Conservation (phyloP, 2,113 vertebrate species). For the Globicephala melas region DNA sequence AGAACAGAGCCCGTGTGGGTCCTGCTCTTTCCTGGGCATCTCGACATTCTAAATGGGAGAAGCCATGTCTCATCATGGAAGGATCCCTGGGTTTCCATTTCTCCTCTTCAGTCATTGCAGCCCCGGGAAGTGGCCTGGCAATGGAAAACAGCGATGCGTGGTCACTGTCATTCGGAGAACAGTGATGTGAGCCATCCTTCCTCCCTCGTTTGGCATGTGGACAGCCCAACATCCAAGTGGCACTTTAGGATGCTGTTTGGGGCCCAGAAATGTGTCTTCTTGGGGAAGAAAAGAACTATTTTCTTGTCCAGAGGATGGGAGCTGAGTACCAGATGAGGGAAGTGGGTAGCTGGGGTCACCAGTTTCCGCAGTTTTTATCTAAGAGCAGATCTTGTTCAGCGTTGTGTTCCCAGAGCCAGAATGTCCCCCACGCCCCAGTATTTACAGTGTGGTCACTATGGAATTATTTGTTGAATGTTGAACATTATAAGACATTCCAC, state of each 20-base stretch:
- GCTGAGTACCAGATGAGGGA: not conserved
- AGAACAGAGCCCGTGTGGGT: not conserved
- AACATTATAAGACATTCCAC: not conserved
- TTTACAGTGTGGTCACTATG: not conserved
- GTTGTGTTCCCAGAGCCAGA: not conserved
- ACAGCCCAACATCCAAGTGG: not conserved
- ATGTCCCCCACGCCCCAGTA: not conserved
- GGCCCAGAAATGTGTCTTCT: not conserved
- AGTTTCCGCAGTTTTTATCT: not conserved
- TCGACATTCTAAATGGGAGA: not conserved
- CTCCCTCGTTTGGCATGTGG: not conserved
- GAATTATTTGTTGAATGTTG: not conserved
- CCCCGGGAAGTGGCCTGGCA: not conserved
- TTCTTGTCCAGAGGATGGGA: not conserved
- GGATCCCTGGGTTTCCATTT: slow-evolving; percentile 18
- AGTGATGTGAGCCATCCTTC: not conserved
- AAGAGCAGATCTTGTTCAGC: not conserved
- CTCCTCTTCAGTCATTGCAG: not conserved
- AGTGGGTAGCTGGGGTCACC: not conserved
- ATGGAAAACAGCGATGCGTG: not conserved
- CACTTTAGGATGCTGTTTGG: not conserved
- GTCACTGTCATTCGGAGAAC: not conserved
- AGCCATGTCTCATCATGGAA: not conserved
- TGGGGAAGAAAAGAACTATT: not conserved
- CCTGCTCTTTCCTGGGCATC: not conserved